Evolutionary conservation across 2,113 vertebrate genomes (phyloP).

Genomic region (Phrynosoma blainvillii): DNA sequence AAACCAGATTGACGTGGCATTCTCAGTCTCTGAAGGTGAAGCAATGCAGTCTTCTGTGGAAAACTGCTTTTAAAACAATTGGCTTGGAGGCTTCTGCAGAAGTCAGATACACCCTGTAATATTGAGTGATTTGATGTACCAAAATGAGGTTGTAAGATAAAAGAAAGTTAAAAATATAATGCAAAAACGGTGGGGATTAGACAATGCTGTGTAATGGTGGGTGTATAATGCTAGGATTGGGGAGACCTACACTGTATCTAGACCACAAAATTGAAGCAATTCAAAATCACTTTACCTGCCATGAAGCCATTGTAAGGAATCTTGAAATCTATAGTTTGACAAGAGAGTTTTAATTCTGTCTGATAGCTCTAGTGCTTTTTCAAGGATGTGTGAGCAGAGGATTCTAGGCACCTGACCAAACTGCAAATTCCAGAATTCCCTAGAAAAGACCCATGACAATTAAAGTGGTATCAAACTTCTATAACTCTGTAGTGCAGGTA

Average conservation of each 20-base stretch:
- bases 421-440: too few relatives aligned
- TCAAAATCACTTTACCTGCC: too few relatives aligned
- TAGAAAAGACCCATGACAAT: too few relatives aligned
- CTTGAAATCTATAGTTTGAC: too few relatives aligned
- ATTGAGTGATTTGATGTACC: constrained; percentile 45
- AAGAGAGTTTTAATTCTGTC: too few relatives aligned
- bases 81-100: constrained; percentile 52
- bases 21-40: constrained; percentile 48
- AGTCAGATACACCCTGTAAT: constrained; percentile 69
- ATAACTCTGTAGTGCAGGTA: too few relatives aligned
- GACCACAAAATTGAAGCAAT: too few relatives aligned
- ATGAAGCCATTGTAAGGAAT: too few relatives aligned
- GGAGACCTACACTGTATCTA: background rate
- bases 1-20: constrained; percentile 77
- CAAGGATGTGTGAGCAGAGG: too few relatives aligned
- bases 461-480: too few relatives aligned
- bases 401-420: too few relatives aligned
- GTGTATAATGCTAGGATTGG: background rate
- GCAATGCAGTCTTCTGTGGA: constrained; percentile 21
- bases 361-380: too few relatives aligned
- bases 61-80: constrained; percentile 72
- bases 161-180: constrained; percentile 53
- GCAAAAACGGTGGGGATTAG: background rate
- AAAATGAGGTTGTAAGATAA: constrained; percentile 49
- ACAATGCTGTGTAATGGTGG: background rate